Base-by-base conservation (phyloP, 2,888 invertebrate genomes). In the Ommatoiulus sabulosus region DNA sequence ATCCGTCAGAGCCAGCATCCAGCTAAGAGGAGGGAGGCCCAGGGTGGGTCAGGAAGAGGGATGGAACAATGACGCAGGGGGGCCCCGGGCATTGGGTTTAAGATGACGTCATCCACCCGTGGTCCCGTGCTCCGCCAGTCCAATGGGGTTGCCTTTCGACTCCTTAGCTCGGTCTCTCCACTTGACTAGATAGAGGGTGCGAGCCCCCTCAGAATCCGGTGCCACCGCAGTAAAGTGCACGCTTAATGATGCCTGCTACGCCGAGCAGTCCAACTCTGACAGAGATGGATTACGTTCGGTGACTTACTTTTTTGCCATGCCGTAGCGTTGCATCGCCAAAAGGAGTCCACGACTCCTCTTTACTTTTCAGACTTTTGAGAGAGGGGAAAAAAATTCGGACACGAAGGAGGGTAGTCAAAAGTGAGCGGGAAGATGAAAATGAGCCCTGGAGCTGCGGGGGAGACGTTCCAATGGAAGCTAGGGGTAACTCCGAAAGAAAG, bases 211-310 rank as follows among this genome's bases (percentile, higher is more conserved):
- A 44, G 85, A 43, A 43, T 85, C 43, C 44, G 44, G 85, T 44
- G 85, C 85, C 43, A 85, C 85, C 44, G 43, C 85, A 85, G 85
- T 44, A 85, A 85, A 85, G 85, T 85, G 85, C 85, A 43, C 85
- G 85, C 85, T 44, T 85, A 85, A 85, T 85, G 85, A 85, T 85
- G 85, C 85, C 85, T 85, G 85, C 44, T 43, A 35, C n/a, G 85
- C 85, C 85, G 17, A 85, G 44, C 85, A 85, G 87, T 87, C 87
- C 52, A 87, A 87, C 57, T 35, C 87, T 87, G 87, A 87, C 87
- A 87, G 87, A 87, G 87, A 87, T 87, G 87, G 87, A 87, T 87
- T 87, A 87, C 87, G n/a, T 43, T 44, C 85, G 44, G 85, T 85
- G 44, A 85, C 85, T 85, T 85, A 85, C 87, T 87, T 87, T 52